Percentiles rank a stretch among this genome's conserved stretches.
These are phyloP conservation scores for Motacilla tschutschensis DNA, from an alignment of 2,113 vertebrate genomes.

Conservation along the genomic window DNA sequence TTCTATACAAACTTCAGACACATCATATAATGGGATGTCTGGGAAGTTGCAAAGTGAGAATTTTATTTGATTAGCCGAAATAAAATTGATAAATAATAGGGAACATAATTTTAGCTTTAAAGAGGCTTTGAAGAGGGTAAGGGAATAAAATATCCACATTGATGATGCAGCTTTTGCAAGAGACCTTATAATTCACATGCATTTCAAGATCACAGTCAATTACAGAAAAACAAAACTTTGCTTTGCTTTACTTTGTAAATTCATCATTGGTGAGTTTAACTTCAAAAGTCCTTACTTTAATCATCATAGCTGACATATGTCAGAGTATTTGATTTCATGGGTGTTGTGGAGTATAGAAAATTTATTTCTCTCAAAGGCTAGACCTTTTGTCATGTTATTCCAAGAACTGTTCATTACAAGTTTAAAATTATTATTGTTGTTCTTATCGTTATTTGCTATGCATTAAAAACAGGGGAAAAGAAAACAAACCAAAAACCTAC, in stretches of 20 bases:
- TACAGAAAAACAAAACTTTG: not conserved
- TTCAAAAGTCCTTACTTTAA: not conserved
- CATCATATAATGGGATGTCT: not conserved
- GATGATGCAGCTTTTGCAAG: not conserved
- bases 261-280: not conserved
- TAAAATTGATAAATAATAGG: not conserved
- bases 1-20: not conserved
- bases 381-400: not conserved
- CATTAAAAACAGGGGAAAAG: not conserved
- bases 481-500: not conserved
- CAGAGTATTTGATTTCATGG: not conserved
- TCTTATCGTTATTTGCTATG: not conserved
- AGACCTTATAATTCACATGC: accelerated
- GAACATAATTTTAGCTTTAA: not conserved
- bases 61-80: not conserved
- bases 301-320: not conserved
- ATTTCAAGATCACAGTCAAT: not conserved
- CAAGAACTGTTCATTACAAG: not conserved
- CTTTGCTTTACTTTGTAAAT: not conserved
- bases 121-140: not conserved
- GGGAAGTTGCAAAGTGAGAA: not conserved
- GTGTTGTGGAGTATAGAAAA: not conserved
- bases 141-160: not conserved
- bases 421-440: not conserved
- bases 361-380: not conserved